A percentile compares a stretch with the other conserved stretches of the same genome.
Conservation (phyloP, 2,113 vertebrate genomes). For the Scortum barcoo region DNA sequence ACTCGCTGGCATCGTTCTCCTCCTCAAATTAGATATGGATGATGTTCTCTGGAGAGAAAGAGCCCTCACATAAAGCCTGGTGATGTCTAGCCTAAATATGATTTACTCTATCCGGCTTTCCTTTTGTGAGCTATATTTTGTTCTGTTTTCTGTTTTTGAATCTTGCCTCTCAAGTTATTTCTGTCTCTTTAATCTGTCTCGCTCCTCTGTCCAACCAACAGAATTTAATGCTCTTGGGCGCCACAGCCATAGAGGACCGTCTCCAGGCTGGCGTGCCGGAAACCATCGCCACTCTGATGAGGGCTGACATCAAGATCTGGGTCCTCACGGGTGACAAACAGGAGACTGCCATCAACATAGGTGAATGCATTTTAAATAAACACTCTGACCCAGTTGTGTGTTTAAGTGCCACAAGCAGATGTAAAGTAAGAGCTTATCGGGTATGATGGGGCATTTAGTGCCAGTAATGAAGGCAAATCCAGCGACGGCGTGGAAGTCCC, state of each 20-base stretch:
- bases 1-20: slow-evolving; percentile 28
- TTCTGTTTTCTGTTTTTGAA: background rate
- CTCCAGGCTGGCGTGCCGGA: slow-evolving; percentile 97
- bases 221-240: slow-evolving; percentile 94
- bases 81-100: slow-evolving; percentile 30
- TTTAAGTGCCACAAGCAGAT: background rate
- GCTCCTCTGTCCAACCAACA: slow-evolving; percentile 64
- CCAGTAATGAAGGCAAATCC: background rate
- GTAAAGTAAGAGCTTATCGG: background rate
- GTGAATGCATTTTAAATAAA: slow-evolving; percentile 73
- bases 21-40: slow-evolving; percentile 59
- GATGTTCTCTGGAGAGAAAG: slow-evolving; percentile 43
- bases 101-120: slow-evolving; percentile 24
- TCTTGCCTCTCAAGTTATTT: background rate
- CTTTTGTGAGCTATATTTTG: background rate
- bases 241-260: slow-evolving; percentile 96
- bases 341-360: slow-evolving; percentile 97
- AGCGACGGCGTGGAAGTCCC: background rate
- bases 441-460: background rate
- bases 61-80: slow-evolving; percentile 25
- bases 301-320: slow-evolving; percentile 97
- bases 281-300: slow-evolving; percentile 94
- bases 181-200: slow-evolving; percentile 1
- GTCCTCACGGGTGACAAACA: slow-evolving; percentile 97
- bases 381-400: background rate